Evolutionary conservation across 2,113 vertebrate species (phyloP).

Genomic region (Eonycteris spelaea): DNA sequence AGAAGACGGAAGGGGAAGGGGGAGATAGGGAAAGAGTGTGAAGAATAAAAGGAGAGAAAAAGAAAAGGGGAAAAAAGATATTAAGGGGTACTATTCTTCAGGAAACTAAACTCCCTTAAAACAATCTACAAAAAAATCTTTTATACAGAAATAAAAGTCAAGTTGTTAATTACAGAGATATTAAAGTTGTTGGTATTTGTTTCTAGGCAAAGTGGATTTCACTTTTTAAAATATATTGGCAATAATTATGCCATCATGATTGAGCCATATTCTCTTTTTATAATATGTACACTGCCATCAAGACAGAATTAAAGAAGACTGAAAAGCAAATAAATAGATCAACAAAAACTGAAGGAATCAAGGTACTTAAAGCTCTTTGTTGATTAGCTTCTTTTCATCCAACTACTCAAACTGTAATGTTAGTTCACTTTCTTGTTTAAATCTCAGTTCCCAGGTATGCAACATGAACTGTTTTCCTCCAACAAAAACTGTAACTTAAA

Average conservation of each 20-base stretch:
- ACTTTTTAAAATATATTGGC: slow-evolving; percentile 36
- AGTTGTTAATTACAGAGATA: not conserved
- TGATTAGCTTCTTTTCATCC: not conserved
- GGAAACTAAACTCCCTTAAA: not conserved
- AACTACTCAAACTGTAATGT: not conserved
- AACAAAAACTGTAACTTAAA: slow-evolving; percentile 18
- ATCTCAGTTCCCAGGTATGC: not conserved
- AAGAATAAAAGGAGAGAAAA: not conserved
- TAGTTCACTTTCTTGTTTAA: slow-evolving; percentile 14
- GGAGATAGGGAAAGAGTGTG: not conserved
- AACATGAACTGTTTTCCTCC: not conserved
- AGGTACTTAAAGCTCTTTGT: not conserved
- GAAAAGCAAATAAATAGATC: slow-evolving; percentile 9
- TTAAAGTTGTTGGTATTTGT: slow-evolving; percentile 1
- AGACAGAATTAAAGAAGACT: not conserved
- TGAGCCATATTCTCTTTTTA: not conserved
- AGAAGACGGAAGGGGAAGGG: not conserved
- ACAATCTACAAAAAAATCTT: not conserved
- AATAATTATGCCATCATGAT: slow-evolving; percentile 25
- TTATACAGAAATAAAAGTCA: slow-evolving; percentile 49
- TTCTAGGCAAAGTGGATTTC: not conserved
- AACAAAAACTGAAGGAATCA: slow-evolving; percentile 21
- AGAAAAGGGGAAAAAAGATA: not conserved
- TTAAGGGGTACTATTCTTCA: not conserved
- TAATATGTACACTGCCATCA: not conserved